phyloP scores from a whole-genome alignment of 2,797 vertebrate species.

The Coregonus sp. region DNA sequence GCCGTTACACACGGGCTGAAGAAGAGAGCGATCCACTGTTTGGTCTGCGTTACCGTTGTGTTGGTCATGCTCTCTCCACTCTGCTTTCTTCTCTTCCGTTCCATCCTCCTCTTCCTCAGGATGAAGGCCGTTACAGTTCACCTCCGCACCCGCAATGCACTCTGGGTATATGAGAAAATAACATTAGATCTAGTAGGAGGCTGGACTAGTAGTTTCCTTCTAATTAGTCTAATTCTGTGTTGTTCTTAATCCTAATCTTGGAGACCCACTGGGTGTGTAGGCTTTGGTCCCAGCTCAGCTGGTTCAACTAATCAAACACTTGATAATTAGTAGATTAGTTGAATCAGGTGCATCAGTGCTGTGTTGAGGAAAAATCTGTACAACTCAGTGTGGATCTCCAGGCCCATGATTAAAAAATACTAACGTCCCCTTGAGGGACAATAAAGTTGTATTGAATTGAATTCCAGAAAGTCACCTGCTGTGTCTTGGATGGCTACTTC shows the following conservation, averaged over 20 bases:
- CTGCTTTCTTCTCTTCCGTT: constrained; percentile 66
- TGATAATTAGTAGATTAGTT: no score
- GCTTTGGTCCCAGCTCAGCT: no score
- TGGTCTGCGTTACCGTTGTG: constrained; percentile 70
- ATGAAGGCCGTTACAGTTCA: constrained; percentile 88
- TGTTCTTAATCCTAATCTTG: background rate
- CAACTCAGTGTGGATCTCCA: no score
- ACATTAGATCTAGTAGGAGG: background rate
- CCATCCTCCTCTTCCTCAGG: constrained; percentile 66
- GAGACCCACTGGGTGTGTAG: no score
- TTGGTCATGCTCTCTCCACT: constrained; percentile 70
- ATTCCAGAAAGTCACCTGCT: constrained; percentile 54
- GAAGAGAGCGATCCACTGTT: constrained; percentile 31
- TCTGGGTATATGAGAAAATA: constrained; percentile 43
- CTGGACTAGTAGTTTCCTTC: background rate
- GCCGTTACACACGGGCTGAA: constrained; percentile 65
- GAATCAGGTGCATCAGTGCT: no score
- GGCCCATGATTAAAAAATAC: background rate
- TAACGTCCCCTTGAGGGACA: background rate
- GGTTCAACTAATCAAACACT: no score
- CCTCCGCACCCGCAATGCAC: constrained; percentile 59
- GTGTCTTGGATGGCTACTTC: constrained; percentile 71
- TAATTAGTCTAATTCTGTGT: background rate
- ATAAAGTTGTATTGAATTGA: background rate
- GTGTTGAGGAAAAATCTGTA: no score